These are phyloP conservation scores for Porites australiensis DNA, from an alignment of 64 coral and sea anemone genomes.

Conservation along the genomic window DNA sequence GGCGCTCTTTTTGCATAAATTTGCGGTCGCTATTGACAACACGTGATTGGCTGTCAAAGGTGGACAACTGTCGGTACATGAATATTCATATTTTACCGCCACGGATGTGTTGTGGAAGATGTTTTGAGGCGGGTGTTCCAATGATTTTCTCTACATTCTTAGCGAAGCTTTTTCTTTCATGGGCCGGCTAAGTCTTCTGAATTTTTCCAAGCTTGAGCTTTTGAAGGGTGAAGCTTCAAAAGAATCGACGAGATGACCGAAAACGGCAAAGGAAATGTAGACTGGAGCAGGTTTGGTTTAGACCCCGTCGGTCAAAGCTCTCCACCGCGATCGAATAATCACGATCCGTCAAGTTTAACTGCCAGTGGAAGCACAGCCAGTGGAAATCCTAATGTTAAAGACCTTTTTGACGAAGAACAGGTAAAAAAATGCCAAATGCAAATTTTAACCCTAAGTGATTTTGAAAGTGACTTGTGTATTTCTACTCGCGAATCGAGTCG, in stretches of 20 bases:
- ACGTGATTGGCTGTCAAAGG: slow-evolving; percentile 47
- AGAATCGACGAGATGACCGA: slow-evolving; percentile 32
- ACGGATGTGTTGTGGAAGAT: background rate
- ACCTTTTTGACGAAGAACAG: slow-evolving; percentile 78
- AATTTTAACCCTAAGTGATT: no score
- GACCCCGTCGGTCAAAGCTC: slow-evolving; percentile 52
- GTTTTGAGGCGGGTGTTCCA: background rate
- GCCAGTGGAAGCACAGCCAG: slow-evolving; percentile 7
- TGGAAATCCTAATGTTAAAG: slow-evolving; percentile 75
- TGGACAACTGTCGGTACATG: slow-evolving; percentile 1
- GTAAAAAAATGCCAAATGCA: background rate
- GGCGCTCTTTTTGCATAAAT: background rate
- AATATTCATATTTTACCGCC: slow-evolving; percentile 11
- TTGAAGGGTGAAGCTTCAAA: background rate
- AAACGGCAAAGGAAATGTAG: slow-evolving; percentile 38
- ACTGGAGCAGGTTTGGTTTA: slow-evolving; percentile 79
- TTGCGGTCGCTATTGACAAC: slow-evolving; percentile 31
- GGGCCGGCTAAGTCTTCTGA: no score
- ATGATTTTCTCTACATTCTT: slow-evolving; percentile 1
- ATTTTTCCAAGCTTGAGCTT: background rate
- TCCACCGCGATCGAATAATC: background rate
- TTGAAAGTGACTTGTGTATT: no score
- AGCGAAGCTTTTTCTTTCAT: background rate
- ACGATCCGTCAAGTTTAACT: background rate
- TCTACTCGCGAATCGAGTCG: background rate